These are phyloP conservation scores for Poeciliopsis prolifica DNA, from an alignment of 2,113 vertebrate genomes.

Conservation along the genomic window DNA sequence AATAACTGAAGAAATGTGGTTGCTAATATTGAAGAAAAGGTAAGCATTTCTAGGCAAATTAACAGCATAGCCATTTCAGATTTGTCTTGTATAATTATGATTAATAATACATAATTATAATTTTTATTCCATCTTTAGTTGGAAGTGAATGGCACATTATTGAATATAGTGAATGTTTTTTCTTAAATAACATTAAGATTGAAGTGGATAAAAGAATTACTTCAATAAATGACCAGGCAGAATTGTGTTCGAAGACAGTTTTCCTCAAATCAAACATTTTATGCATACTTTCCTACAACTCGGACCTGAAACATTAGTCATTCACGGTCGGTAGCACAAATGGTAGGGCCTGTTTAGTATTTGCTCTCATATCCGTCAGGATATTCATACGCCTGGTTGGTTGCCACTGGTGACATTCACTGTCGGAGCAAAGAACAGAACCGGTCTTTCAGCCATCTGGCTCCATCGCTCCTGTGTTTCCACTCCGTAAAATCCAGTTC, in stretches of 20 bases:
- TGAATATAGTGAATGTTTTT: neutral
- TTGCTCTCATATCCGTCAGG: neutral
- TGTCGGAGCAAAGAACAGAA: slow-evolving; percentile 15
- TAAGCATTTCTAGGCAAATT: too few species aligned
- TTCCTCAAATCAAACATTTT: too few species aligned
- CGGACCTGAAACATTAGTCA: too few species aligned
- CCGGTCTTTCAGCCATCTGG: slow-evolving; percentile 1
- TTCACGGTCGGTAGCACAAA: neutral
- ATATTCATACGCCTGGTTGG: neutral
- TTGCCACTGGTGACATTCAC: slow-evolving; percentile 1
- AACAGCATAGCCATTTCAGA: neutral
- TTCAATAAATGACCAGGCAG: neutral
- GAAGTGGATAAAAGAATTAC: neutral
- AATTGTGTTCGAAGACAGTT: neutral
- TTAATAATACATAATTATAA: neutral
- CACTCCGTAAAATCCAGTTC: neutral
- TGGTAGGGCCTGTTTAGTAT: neutral
- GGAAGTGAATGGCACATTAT: neutral
- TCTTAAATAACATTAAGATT: neutral
- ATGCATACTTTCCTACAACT: too few species aligned
- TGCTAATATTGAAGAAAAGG: too few species aligned
- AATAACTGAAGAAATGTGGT: too few species aligned
- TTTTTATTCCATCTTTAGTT: neutral
- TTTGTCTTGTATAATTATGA: neutral
- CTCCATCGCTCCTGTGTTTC: neutral